Percentiles rank a stretch among this genome's conserved stretches.
These are phyloP conservation scores for Diacarnus erythraeanus DNA, from an alignment of 37 sponge, comb jelly and placozoan genomes.

Conservation along the genomic window DNA sequence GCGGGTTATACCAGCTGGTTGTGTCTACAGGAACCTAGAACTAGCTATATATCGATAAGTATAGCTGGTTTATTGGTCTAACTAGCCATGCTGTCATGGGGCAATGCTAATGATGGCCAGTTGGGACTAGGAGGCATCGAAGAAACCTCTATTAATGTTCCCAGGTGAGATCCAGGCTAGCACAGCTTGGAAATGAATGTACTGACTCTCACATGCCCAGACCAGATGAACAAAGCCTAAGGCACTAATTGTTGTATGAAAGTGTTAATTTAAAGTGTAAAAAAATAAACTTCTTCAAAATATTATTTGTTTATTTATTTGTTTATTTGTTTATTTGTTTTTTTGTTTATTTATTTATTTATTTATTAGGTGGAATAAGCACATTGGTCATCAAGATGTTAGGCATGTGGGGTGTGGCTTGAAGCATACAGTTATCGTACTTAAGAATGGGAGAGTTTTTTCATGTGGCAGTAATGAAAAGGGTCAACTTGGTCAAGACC, in stretches of 20 bases:
- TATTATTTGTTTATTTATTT: no score
- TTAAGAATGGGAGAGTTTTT: slow-evolving; percentile 38
- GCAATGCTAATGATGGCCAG: slow-evolving; percentile 61
- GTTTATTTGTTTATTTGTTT: no score
- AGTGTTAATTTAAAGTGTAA: no score
- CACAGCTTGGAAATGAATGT: no score
- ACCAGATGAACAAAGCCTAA: slow-evolving; percentile 18
- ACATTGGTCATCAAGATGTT: slow-evolving; percentile 2
- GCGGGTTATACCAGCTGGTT: neutral
- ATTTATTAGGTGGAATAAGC: slow-evolving; percentile 37
- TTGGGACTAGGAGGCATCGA: slow-evolving; percentile 80
- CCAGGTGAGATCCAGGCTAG: no score
- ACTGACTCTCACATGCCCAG: no score
- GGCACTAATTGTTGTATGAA: no score
- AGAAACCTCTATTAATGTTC: slow-evolving; percentile 13
- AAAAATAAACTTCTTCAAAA: no score
- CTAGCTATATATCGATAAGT: no score
- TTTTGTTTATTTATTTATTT: no score
- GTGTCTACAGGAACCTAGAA: neutral
- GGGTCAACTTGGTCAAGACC: slow-evolving; percentile 66
- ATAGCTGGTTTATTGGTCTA: neutral
- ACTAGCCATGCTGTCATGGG: slow-evolving; percentile 59
- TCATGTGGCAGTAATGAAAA: slow-evolving; percentile 72
- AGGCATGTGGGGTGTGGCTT: slow-evolving; percentile 41
- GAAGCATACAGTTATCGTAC: slow-evolving; percentile 56